Evolutionary conservation across 2,888 invertebrate genomes (phyloP).

Genomic region (Aphidoletes aphidimyza): DNA sequence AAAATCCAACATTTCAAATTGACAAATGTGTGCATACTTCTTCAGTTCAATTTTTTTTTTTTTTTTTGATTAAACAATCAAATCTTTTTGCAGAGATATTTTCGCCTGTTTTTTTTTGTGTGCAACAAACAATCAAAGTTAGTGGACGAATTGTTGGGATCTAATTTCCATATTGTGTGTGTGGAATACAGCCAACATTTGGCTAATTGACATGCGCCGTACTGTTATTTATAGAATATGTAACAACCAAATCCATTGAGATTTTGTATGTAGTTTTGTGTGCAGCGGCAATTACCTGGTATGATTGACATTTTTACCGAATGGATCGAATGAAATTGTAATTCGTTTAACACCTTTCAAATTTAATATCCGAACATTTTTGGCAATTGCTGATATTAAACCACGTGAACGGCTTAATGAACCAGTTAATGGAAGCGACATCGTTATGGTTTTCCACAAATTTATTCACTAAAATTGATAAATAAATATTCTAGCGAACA

Average conservation of each 20-base stretch:
- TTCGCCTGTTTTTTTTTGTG: too few relatives aligned
- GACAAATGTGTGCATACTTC: too few relatives aligned
- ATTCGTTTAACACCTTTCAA: constrained; percentile 83
- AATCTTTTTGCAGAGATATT: neutral
- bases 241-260: neutral
- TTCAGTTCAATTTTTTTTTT: too few relatives aligned
- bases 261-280: neutral
- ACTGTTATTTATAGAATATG: constrained; percentile 19
- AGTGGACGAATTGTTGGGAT: neutral
- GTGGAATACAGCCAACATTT: neutral
- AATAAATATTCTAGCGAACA: neutral
- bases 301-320: constrained; percentile 75
- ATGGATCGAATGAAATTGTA: constrained; percentile 85
- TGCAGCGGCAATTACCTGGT: constrained; percentile 67
- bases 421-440: constrained; percentile 82
- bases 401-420: constrained; percentile 75
- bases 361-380: constrained; percentile 77
- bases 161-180: neutral
- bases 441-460: constrained; percentile 62
- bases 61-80: too few relatives aligned
- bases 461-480: neutral
- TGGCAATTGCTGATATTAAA: constrained; percentile 76
- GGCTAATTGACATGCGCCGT: constrained; percentile 48
- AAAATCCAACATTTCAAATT: too few relatives aligned
- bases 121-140: neutral